Percentiles rank a stretch among this genome's conserved stretches.
These are phyloP conservation scores for Hydropsyche tenuis DNA, from an alignment of 1,140 invertebrate species.

Conservation along the genomic window DNA sequence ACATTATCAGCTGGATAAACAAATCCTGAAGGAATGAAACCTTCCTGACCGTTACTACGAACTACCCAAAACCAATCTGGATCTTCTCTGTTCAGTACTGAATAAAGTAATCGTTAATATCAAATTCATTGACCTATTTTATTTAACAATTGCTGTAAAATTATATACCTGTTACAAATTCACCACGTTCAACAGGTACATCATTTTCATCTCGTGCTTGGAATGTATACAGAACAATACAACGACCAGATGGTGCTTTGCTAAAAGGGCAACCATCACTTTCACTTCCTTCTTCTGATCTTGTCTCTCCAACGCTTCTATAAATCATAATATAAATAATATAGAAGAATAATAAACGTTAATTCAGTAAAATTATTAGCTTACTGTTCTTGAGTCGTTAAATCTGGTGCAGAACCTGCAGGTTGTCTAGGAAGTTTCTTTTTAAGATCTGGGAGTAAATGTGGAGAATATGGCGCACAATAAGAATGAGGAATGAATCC, in stretches of 20 bases:
- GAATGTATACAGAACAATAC: slow-evolving; percentile 92
- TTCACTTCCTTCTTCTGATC: slow-evolving; percentile 64
- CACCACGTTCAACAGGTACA: slow-evolving; percentile 89
- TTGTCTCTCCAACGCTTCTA: slow-evolving; percentile 62
- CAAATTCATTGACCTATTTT: not conserved
- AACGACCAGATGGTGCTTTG: slow-evolving; percentile 88
- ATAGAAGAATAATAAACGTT: not conserved
- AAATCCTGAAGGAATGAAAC: slow-evolving; percentile 94
- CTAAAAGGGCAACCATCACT: slow-evolving; percentile 78
- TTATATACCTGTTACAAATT: slow-evolving; percentile 79
- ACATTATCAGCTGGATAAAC: slow-evolving; percentile 88
- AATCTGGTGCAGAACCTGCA: slow-evolving; percentile 59
- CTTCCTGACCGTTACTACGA: slow-evolving; percentile 89
- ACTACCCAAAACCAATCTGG: slow-evolving; percentile 97
- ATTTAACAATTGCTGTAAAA: not conserved
- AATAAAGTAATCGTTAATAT: not conserved
- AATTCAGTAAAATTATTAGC: not conserved
- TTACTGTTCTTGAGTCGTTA: slow-evolving; percentile 64
- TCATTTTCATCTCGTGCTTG: slow-evolving; percentile 93
- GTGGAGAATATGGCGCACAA: slow-evolving; percentile 82
- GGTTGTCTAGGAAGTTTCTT: slow-evolving; percentile 82
- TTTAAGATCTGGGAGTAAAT: slow-evolving; percentile 79
- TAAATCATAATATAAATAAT: slow-evolving; percentile 37
- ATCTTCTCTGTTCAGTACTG: slow-evolving; percentile 89
- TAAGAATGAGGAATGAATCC: slow-evolving; percentile 95